phyloP scores from a whole-genome alignment of 2,888 invertebrate species.

The Furcula furcula region DNA sequence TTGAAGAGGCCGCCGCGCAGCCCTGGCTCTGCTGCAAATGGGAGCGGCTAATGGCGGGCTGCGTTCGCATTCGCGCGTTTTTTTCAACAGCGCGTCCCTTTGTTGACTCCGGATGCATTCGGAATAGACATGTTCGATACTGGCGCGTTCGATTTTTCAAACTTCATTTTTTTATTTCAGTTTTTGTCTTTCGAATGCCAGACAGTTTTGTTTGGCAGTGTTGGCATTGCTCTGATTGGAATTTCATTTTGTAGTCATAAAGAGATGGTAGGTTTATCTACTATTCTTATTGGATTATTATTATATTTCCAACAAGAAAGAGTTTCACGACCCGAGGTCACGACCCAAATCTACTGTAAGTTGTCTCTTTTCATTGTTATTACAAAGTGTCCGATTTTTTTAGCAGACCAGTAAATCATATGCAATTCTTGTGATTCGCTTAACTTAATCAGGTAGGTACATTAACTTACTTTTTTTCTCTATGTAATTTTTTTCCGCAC shows the following conservation, averaged over 20 bases:
- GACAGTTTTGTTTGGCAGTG: slow-evolving; percentile 51
- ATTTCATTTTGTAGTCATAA: slow-evolving; percentile 15
- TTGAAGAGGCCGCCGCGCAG: slow-evolving; percentile 74
- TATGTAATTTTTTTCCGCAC: too few relatives aligned
- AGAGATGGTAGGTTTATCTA: not conserved
- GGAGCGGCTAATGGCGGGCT: slow-evolving; percentile 75
- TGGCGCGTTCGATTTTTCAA: slow-evolving; percentile 46
- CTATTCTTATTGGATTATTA: too few relatives aligned
- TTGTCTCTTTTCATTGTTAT: too few relatives aligned
- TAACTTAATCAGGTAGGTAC: too few relatives aligned
- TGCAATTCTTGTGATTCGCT: too few relatives aligned
- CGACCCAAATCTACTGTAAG: too few relatives aligned
- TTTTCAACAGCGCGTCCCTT: slow-evolving; percentile 76
- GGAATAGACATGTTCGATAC: slow-evolving; percentile 69
- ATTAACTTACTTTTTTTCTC: too few relatives aligned
- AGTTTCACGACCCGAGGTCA: too few relatives aligned
- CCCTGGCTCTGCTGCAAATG: slow-evolving; percentile 70
- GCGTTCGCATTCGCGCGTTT: slow-evolving; percentile 73
- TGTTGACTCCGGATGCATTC: slow-evolving; percentile 73
- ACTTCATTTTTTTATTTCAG: slow-evolving; percentile 44
- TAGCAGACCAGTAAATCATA: too few relatives aligned
- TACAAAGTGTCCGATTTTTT: too few relatives aligned
- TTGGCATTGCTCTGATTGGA: slow-evolving; percentile 19
- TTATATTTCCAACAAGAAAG: too few relatives aligned
- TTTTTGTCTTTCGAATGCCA: slow-evolving; percentile 55